Conservation (phyloP, 1,140 invertebrate species). For the Coenobita brevimanus region DNA sequence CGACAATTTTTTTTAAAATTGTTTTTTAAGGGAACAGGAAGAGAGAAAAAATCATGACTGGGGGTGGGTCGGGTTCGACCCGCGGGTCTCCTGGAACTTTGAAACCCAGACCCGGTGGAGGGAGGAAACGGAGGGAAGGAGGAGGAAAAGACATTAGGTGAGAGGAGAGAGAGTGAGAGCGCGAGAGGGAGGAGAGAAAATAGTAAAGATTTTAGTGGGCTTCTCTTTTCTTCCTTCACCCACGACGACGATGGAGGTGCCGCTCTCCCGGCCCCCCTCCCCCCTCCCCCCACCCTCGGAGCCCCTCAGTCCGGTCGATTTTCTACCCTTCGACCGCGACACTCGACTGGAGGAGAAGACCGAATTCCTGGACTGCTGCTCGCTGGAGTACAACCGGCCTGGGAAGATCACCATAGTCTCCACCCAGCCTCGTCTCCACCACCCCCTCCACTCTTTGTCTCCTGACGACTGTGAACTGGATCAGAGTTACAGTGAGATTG, state of each 20-base stretch:
- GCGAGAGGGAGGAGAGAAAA: neutral
- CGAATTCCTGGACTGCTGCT: conserved; percentile 48
- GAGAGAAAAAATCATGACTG: neutral
- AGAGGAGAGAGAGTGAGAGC: neutral
- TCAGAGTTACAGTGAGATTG: conserved; percentile 47
- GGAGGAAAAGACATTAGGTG: neutral
- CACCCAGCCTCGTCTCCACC: neutral
- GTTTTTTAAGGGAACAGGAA: no score
- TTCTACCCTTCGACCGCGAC: conserved; percentile 34
- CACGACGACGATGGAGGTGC: neutral
- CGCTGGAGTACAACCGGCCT: conserved; percentile 15
- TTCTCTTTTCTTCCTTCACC: neutral
- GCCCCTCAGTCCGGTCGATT: conserved; percentile 16
- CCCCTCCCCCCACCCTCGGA: conserved; percentile 1
- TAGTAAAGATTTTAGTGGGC: neutral
- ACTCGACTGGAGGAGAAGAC: conserved; percentile 29
- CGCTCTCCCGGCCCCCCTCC: neutral
- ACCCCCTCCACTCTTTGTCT: neutral
- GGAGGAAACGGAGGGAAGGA: neutral
- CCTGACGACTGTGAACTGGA: conserved; percentile 53
- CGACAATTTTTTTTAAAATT: no score
- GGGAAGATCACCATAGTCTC: conserved; percentile 39
- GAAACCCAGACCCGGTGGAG: neutral
- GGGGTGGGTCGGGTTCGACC: neutral
- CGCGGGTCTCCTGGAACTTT: neutral